These are phyloP conservation scores for Loriculus beryllinus DNA, from an alignment of 2,797 vertebrate genomes.

Conservation along the genomic window DNA sequence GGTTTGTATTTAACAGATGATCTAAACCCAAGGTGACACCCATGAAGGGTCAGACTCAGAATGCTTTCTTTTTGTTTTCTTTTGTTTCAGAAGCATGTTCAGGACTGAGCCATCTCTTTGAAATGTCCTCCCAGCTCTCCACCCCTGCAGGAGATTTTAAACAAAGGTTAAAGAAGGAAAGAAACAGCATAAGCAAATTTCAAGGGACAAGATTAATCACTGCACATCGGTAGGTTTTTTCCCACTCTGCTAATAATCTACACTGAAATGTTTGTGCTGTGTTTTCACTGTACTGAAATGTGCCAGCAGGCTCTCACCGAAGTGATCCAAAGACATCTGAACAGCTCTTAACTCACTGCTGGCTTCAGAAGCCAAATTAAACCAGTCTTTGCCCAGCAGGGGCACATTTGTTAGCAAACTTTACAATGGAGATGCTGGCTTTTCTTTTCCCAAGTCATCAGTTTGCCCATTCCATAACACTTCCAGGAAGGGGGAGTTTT, in stretches of 20 bases:
- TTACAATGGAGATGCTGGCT: background rate
- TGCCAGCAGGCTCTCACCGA: constrained; percentile 16
- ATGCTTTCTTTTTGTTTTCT: background rate
- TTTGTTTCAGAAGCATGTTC: background rate
- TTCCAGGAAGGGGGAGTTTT: background rate
- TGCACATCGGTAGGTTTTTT: background rate
- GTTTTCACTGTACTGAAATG: background rate
- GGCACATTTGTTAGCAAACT: constrained; percentile 23
- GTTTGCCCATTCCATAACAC: background rate
- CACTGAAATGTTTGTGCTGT: background rate
- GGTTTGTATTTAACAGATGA: background rate
- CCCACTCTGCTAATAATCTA: background rate
- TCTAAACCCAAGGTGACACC: background rate
- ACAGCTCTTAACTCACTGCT: constrained; percentile 1
- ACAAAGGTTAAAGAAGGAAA: background rate
- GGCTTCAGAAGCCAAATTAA: constrained; percentile 12
- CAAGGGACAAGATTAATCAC: background rate
- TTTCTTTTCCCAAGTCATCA: background rate
- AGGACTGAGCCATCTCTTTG: background rate
- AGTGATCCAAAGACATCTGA: constrained; percentile 17
- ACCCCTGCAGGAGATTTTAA: background rate
- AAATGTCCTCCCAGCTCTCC: background rate
- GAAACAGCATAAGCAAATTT: background rate
- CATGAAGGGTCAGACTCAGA: background rate
- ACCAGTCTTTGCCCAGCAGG: constrained; percentile 14